Percentiles rank a stretch among this genome's conserved stretches.
phyloP scores from a whole-genome alignment of 2,797 vertebrate genomes.

The Rhincodon typus region DNA sequence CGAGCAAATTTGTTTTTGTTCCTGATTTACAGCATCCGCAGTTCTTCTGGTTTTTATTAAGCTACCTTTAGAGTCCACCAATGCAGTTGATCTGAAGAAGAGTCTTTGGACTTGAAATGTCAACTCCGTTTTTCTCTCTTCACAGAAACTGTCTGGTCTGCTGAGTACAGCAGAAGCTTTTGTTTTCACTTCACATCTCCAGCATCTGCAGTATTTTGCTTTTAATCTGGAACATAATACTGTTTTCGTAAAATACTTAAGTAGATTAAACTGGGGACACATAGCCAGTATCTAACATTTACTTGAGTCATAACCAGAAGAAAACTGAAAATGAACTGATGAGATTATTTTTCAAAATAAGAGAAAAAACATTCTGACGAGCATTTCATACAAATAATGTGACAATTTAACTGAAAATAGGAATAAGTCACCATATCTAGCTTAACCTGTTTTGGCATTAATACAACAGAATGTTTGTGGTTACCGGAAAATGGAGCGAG shows the following conservation, averaged over 20 bases:
- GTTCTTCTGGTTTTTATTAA: too few relatives aligned
- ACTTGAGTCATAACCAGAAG: background rate
- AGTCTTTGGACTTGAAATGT: too few relatives aligned
- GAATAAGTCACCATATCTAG: background rate
- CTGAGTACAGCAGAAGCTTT: too few relatives aligned
- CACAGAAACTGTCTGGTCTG: too few relatives aligned
- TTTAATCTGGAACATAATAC: too few relatives aligned
- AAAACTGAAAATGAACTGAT: background rate
- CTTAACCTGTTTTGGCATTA: background rate
- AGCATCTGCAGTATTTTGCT: too few relatives aligned
- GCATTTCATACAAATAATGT: background rate
- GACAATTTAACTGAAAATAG: background rate
- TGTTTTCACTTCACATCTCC: too few relatives aligned
- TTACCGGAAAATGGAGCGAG: background rate
- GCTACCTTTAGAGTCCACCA: too few relatives aligned
- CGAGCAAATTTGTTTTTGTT: too few relatives aligned
- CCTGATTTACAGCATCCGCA: too few relatives aligned
- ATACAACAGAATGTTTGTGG: background rate
- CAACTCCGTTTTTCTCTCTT: too few relatives aligned
- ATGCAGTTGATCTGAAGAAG: too few relatives aligned
- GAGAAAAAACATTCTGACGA: background rate
- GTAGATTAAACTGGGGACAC: background rate
- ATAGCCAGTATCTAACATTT: background rate
- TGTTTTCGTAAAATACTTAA: background rate
- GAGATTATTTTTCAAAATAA: background rate